These are phyloP conservation scores for Protonibea diacanthus DNA, from an alignment of 2,797 vertebrate species.

Conservation along the genomic window DNA sequence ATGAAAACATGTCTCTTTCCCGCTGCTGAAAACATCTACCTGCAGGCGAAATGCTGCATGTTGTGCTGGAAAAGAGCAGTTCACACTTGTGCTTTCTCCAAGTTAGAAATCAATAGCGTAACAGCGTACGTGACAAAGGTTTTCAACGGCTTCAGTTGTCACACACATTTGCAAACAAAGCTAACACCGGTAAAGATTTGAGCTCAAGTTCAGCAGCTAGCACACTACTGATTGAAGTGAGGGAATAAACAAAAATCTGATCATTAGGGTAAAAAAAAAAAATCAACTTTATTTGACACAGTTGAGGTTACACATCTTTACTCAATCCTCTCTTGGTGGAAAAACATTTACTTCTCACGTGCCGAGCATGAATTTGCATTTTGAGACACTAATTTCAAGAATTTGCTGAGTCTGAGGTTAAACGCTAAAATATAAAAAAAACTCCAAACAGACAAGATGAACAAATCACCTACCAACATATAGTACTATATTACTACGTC, in stretches of 20 bases:
- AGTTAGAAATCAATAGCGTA: not conserved
- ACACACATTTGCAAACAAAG: constrained; percentile 11
- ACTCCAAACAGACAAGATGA: constrained; percentile 14
- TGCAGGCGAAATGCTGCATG: not conserved
- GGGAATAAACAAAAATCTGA: not conserved
- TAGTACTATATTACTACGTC: constrained; percentile 13
- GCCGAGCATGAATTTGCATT: constrained; percentile 10
- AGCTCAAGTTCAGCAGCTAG: constrained; percentile 54
- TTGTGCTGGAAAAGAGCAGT: not conserved
- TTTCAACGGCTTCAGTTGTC: not conserved
- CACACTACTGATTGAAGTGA: constrained; percentile 23
- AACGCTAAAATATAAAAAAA: constrained; percentile 20
- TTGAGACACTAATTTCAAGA: constrained; percentile 11
- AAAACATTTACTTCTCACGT: not conserved
- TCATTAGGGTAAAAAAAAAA: not conserved
- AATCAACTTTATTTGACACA: not conserved
- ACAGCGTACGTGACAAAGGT: not conserved
- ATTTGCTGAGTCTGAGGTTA: not conserved
- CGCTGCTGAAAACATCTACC: not conserved
- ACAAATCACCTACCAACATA: constrained; percentile 27
- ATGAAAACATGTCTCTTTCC: not conserved
- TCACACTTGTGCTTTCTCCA: not conserved
- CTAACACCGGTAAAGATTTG: constrained; percentile 16
- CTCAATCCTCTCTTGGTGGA: not conserved
- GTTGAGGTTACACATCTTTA: constrained; percentile 5